Base-by-base conservation (phyloP, 35 echinoderm and acorn worm species). In the Holothuria glaberrima region DNA sequence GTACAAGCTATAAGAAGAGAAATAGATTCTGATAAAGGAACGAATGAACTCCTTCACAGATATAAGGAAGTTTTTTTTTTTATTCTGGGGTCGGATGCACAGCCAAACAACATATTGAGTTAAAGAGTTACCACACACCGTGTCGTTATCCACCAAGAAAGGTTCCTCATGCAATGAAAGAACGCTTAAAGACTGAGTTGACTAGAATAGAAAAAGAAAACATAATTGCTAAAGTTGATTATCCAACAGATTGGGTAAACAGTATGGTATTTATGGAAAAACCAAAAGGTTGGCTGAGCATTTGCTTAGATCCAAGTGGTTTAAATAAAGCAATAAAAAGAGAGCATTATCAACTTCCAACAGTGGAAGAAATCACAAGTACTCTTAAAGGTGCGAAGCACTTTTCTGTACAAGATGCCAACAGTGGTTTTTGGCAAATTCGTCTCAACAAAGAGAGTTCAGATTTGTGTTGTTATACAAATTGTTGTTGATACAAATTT, bases 201-300 rank as follows among this genome's bases (percentile, higher is more conserved):
- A 58, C 80, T 12, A 82, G 75, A 93, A 48, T 80, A 10, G 91
- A 56, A 56, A 45, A 68, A 2, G 30, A 73, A 44, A 69, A 67
- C 22, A 48, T 92, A 46, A 88, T 92, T 0, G 25, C 32, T 27
- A 88, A 91, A 74, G 89, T 94, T 9, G 59, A 80, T 58, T 45
- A 88, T 28, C 93, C 90, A 20, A 95, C 94, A 22, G 94, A 92
- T 76, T 95, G 94, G 90, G 94, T 92, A 6, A 78, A 92, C 33
- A 86, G 41, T 46, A 78, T 95, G 75, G 94, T 95, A 14, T 29
- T 89, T 0, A 74, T 56, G 30, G 86, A 92, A 75, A 95, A 92
- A 87, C 68, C n/a, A n/a, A n/a, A n/a, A n/a, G n/a, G n/a, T n/a
- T n/a, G n/a, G n/a, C n/a, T 95, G 44, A 95, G 91, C 56, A 34